Base-by-base conservation (phyloP, 1,140 invertebrate species). In the Neotoxoptera formosana region DNA sequence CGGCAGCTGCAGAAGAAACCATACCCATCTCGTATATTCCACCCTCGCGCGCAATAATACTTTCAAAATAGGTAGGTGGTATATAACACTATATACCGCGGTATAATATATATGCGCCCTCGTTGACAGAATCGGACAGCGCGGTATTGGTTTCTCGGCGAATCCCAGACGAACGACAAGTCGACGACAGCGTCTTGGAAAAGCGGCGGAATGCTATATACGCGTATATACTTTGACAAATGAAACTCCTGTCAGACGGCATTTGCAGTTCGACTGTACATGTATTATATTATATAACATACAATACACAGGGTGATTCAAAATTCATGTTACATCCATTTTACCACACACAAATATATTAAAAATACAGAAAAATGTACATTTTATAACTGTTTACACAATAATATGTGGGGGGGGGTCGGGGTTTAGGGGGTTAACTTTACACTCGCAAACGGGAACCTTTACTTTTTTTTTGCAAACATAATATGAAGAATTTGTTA, bases 191-290 rank as follows among this genome's bases (percentile, higher is more conserved):
- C 17, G 30, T 76, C 60, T 76, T 8, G 60, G n/a, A n/a, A 76
- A 2, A n/a, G 60, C 14, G 14, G 60, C 14, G 14, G 60, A 76
- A 76, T 76, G 1, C 41, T 41, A 41, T 41, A 41, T n/a, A 1
- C 60, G 60, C n/a, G n/a, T n/a, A n/a, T n/a, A n/a, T 76, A 76
- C 60, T 76, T 34, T 76, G 60, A 76, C 60, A 76, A 76, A 76
- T 76, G 60, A 76, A 76, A 76, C 60, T n/a, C 30, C 60, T 76
- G 60, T 76, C 60, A 76, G n/a, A 6, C 11, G 14, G 14, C 60
- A 76, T 76, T 76, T n/a, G 60, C 30, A 76, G 60, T 76, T n/a
- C 60, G n/a, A 14, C 21, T 67, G 60, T 30, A 67, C 60, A n/a
- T 67, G 60, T 60, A 60, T 41, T 41, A 41, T 41, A 41, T 41